phyloP scores from a whole-genome alignment of 2,113 vertebrate species.

The Thunnus maccoyii region DNA sequence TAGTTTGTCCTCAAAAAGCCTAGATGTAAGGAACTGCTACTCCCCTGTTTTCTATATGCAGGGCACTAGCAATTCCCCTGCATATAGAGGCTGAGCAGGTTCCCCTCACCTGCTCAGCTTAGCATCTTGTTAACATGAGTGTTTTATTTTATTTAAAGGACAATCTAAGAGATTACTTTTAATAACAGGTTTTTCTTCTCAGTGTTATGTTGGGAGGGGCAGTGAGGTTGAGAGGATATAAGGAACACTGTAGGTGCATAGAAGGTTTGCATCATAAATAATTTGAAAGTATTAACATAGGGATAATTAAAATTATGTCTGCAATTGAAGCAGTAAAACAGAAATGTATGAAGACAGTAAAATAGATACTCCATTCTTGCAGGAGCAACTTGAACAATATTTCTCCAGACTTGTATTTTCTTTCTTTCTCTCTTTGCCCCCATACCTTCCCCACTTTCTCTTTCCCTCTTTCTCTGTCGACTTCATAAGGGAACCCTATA shows the following conservation, averaged over 20 bases:
- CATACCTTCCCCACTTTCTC: not conserved
- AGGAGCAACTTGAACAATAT: slow-evolving; percentile 59
- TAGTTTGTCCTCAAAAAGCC: slow-evolving; percentile 57
- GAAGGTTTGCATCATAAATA: slow-evolving; percentile 13
- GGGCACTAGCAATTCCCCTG: no score
- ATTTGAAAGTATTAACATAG: not conserved
- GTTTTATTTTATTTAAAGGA: not conserved
- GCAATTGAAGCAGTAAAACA: slow-evolving; percentile 15
- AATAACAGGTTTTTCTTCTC: not conserved
- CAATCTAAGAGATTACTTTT: not conserved
- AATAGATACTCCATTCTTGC: slow-evolving; percentile 47
- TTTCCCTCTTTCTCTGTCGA: slow-evolving; percentile 12
- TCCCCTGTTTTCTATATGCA: not conserved
- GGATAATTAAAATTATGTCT: slow-evolving; percentile 10
- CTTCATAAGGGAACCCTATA: slow-evolving; percentile 68
- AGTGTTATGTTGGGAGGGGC: not conserved
- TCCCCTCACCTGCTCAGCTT: slow-evolving; percentile 22
- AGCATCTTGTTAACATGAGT: slow-evolving; percentile 16
- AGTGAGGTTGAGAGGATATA: not conserved
- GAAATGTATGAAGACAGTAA: slow-evolving; percentile 29
- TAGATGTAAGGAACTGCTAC: slow-evolving; percentile 9
- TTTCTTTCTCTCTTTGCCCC: slow-evolving; percentile 39
- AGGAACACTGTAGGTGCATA: not conserved
- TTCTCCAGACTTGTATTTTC: slow-evolving; percentile 61
- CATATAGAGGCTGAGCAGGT: no score